These are phyloP conservation scores for Theristicus caerulescens DNA, from an alignment of 2,113 vertebrate species.

Conservation along the genomic window DNA sequence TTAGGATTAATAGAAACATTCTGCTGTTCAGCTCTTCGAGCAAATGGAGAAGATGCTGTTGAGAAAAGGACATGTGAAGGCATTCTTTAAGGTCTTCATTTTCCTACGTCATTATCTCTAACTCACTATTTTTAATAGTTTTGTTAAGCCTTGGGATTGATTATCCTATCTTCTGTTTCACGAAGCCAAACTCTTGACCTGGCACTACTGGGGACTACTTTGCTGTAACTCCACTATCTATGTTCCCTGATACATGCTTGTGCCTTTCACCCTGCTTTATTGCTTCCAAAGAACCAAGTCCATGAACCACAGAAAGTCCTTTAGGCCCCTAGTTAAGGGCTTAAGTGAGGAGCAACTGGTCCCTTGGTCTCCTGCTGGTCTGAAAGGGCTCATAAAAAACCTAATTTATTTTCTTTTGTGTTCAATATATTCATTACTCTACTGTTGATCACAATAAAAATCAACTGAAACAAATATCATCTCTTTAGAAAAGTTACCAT, in stretches of 20 bases:
- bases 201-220: background rate
- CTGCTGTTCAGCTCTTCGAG: background rate
- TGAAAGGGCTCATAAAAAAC: background rate
- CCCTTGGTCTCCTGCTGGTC: background rate
- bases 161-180: background rate
- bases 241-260: background rate
- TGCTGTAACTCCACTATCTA: background rate
- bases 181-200: background rate
- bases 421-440: conserved; percentile 12
- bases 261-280: background rate
- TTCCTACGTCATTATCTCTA: background rate
- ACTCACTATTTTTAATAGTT: background rate
- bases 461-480: background rate
- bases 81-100: background rate
- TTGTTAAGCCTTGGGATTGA: background rate
- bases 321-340: background rate
- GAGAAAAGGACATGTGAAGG: background rate
- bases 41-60: background rate
- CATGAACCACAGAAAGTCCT: background rate
- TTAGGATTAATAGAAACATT: background rate
- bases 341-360: background rate
- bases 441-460: conserved; percentile 51
- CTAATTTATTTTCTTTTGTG: background rate
- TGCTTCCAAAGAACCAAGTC: background rate
- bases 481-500: conserved; percentile 45